phyloP scores from a whole-genome alignment of 1,140 invertebrate species.

The Zophobas morio region DNA sequence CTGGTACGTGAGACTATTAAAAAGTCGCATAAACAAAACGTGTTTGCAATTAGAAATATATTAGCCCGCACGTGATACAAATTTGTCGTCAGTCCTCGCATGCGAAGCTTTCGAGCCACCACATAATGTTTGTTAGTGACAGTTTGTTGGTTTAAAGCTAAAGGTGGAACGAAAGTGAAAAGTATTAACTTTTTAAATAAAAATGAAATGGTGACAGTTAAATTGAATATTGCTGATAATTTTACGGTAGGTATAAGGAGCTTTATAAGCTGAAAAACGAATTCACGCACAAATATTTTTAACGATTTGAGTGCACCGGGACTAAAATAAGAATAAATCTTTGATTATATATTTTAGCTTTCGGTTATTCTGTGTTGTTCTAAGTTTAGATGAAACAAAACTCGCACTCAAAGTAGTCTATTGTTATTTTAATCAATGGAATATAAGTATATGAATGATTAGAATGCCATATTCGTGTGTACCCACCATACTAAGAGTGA shows the following conservation, averaged over 20 bases:
- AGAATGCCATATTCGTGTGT: too few relatives aligned
- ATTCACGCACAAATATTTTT: too few relatives aligned
- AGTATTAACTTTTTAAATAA: constrained; percentile 33
- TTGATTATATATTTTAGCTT: too few relatives aligned
- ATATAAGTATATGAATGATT: too few relatives aligned
- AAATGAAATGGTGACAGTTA: constrained; percentile 36
- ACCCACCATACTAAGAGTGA: too few relatives aligned
- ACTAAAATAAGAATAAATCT: too few relatives aligned
- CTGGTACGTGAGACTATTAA: constrained; percentile 46
- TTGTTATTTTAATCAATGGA: too few relatives aligned
- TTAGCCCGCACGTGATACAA: constrained; percentile 37
- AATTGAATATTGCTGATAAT: constrained; percentile 31
- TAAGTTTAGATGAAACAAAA: too few relatives aligned
- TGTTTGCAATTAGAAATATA: constrained; percentile 48
- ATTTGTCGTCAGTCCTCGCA: constrained; percentile 17
- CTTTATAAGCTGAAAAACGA: too few relatives aligned
- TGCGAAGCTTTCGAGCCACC: constrained; percentile 8
- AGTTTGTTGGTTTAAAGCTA: constrained; percentile 4
- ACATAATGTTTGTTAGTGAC: constrained; percentile 9
- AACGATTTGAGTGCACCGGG: too few relatives aligned
- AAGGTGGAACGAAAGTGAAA: neutral
- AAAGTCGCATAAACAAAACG: constrained; percentile 45
- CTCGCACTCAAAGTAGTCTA: too few relatives aligned
- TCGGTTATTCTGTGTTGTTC: too few relatives aligned
- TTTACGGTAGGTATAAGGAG: constrained; percentile 4